These are phyloP conservation scores for Mongoloraphidia duomilia DNA, from an alignment of 2,888 invertebrate genomes.

Conservation along the genomic window DNA sequence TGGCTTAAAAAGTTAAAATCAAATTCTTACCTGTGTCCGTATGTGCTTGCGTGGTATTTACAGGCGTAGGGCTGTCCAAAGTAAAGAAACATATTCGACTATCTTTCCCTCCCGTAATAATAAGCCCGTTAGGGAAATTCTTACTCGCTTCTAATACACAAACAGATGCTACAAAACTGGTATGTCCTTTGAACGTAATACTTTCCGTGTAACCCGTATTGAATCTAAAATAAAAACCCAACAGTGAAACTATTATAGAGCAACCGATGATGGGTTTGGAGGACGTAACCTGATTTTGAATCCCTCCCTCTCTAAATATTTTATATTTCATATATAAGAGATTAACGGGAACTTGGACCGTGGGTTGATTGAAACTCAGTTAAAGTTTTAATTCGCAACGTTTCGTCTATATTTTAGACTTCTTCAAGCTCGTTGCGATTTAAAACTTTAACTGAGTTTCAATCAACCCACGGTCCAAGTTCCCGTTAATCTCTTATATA, in stretches of 20 bases:
- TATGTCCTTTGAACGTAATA: slow-evolving; percentile 62
- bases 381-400: too few relatives aligned
- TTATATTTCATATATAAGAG: too few relatives aligned
- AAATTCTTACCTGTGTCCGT: slow-evolving; percentile 45
- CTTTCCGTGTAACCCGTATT: slow-evolving; percentile 49
- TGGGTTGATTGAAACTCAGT: too few relatives aligned
- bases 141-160: slow-evolving; percentile 58
- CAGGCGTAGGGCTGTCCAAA: slow-evolving; percentile 50
- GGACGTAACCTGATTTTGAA: too few relatives aligned
- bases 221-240: slow-evolving; percentile 27
- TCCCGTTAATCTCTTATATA: too few relatives aligned
- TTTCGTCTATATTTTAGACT: too few relatives aligned
- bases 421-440: too few relatives aligned
- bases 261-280: not conserved
- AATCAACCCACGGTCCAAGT: too few relatives aligned
- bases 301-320: too few relatives aligned
- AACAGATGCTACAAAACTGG: slow-evolving; percentile 73
- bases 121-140: slow-evolving; percentile 57
- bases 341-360: too few relatives aligned
- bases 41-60: slow-evolving; percentile 62
- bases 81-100: slow-evolving; percentile 66
- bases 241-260: slow-evolving; percentile 3
- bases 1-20: too few relatives aligned
- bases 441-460: too few relatives aligned
- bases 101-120: slow-evolving; percentile 84